Percentiles rank a stretch among this genome's conserved stretches.
Evolutionary conservation across 2,113 vertebrate species (phyloP).

Genomic region (Tretioscincus oriximinensis): DNA sequence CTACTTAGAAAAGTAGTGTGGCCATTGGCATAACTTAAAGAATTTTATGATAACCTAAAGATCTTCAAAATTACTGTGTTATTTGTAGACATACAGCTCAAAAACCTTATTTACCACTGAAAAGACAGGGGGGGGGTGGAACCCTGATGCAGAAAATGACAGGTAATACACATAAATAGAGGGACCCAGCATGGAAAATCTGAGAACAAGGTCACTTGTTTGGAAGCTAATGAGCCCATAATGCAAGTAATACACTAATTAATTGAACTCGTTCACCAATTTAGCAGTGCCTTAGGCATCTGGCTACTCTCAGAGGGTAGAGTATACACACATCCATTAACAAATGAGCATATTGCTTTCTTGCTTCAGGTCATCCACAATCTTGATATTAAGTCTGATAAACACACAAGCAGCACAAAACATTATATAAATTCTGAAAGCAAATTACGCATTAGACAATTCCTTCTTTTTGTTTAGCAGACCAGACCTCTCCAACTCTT

Average conservation of each 20-base stretch:
- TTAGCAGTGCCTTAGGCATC: slow-evolving; percentile 18
- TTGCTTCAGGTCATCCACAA: not conserved
- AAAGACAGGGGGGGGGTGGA: not conserved
- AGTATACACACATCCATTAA: not conserved
- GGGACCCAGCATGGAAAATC: not conserved
- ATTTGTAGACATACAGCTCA: not conserved
- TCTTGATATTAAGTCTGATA: not conserved
- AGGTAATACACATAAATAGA: not conserved
- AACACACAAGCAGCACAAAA: not conserved
- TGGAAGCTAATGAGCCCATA: not conserved
- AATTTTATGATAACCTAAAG: not conserved
- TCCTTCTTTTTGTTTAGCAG: too few species aligned
- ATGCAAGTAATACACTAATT: slow-evolving; percentile 1
- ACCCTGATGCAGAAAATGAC: not conserved
- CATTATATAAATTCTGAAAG: too few species aligned
- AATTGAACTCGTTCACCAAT: not conserved
- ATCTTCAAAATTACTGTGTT: not conserved
- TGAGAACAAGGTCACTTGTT: not conserved
- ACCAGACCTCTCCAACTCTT: too few species aligned
- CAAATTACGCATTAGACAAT: too few species aligned
- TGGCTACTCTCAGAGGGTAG: slow-evolving; percentile 15
- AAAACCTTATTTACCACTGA: not conserved
- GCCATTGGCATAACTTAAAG: not conserved
- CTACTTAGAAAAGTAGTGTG: not conserved
- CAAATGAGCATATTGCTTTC: not conserved